Conservation (phyloP, 2,113 vertebrate species). For the Cervus canadensis region DNA sequence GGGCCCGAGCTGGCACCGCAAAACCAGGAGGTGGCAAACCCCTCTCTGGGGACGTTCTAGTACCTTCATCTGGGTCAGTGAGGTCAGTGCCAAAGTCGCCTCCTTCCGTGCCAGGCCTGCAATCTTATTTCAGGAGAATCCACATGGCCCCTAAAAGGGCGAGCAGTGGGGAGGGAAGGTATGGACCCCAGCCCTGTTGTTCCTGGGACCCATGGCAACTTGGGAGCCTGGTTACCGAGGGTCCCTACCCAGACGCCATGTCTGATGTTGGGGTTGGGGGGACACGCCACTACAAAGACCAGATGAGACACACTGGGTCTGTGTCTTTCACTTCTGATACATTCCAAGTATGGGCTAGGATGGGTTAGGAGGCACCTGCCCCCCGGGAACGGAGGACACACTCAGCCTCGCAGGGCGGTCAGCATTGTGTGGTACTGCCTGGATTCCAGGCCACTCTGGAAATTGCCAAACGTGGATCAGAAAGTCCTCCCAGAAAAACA, state of each 20-base stretch:
- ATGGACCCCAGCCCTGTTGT: neutral
- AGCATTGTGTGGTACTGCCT: accelerated
- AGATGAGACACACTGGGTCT: accelerated
- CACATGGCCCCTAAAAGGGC: accelerated
- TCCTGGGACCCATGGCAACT: accelerated
- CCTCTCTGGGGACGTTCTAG: neutral
- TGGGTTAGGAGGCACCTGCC: accelerated
- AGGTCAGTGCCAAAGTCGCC: neutral
- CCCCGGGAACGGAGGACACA: accelerated
- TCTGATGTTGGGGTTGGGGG: accelerated
- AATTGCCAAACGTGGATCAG: neutral
- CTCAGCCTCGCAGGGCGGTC: accelerated
- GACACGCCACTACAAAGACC: neutral
- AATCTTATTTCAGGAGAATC: neutral
- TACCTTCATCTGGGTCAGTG: neutral
- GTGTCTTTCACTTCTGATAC: accelerated
- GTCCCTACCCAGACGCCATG: neutral
- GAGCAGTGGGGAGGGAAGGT: neutral
- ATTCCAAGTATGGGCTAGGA: accelerated
- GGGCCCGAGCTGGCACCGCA: neutral
- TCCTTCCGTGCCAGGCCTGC: neutral
- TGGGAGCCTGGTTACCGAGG: neutral
- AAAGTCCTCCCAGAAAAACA: neutral
- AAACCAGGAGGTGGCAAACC: neutral
- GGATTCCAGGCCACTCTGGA: neutral